A percentile compares a stretch with the other conserved stretches of the same genome.
phyloP scores from a whole-genome alignment of 2,888 invertebrate species.

The Erannis defoliaria region DNA sequence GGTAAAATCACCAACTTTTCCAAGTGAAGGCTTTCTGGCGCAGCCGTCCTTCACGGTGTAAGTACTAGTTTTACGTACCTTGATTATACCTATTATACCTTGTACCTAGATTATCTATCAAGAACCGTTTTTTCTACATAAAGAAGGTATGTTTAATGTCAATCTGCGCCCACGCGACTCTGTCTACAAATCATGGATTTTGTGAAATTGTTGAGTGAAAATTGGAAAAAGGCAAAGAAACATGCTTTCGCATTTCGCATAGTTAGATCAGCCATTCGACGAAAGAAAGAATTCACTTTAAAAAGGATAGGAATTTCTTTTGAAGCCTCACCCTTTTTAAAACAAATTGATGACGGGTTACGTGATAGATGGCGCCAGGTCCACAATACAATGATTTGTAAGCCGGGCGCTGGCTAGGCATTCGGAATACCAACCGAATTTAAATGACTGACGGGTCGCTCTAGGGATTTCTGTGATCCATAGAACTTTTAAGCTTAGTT shows the following conservation, averaged over 20 bases:
- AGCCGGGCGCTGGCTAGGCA: slow-evolving; percentile 25
- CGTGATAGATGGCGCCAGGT: slow-evolving; percentile 23
- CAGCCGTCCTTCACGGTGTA: too few relatives aligned
- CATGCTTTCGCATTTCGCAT: too few relatives aligned
- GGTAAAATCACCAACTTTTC: too few relatives aligned
- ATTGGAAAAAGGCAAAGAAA: too few relatives aligned
- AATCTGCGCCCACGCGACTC: too few relatives aligned
- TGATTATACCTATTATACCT: too few relatives aligned
- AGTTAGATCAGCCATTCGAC: background rate
- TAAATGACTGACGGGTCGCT: slow-evolving; percentile 38
- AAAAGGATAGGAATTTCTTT: slow-evolving; percentile 15
- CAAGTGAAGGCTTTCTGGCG: too few relatives aligned
- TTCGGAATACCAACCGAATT: slow-evolving; percentile 31
- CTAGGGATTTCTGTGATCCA: slow-evolving; percentile 35
- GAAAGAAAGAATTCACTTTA: background rate
- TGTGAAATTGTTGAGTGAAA: background rate
- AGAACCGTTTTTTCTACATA: too few relatives aligned
- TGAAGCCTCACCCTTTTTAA: slow-evolving; percentile 1
- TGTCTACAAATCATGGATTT: too few relatives aligned
- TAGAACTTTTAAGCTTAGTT: slow-evolving; percentile 33
- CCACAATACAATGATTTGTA: slow-evolving; percentile 30
- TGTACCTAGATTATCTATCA: too few relatives aligned
- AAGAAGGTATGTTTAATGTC: too few relatives aligned
- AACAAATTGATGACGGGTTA: slow-evolving; percentile 21
- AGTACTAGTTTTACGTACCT: too few relatives aligned